Base-by-base conservation (phyloP, 1,140 invertebrate genomes). In the Procambarus clarkii region DNA sequence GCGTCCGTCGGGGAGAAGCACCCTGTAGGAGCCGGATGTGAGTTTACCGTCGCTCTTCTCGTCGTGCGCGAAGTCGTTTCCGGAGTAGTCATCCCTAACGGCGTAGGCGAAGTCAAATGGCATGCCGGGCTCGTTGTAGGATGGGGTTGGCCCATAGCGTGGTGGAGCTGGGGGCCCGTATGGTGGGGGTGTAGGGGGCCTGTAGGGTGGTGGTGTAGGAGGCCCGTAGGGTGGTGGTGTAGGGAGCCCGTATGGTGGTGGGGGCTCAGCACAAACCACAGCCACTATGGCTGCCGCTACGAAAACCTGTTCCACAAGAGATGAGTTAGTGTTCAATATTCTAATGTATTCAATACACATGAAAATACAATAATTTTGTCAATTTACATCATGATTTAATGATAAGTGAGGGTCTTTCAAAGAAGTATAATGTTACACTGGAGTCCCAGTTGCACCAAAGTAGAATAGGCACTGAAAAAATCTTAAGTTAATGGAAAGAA, bases 1-100 rank as follows among this genome's bases (percentile, higher is more conserved):
- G 60, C 97, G 95, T 50, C 97, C 97, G 94, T 97, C 97, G 2
- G 97, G 97, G 54, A 97, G 94, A n/a, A 96, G 95, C 58, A 97
- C 97, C 93, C 97, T 96, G 95, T 88, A 97, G 97, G 92, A 96
- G 95, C 77, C 97, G 97, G 93, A 96, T 96, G 13, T 97, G 96
- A 15, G 94, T 71, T 96, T 95, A 11, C 96, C 97, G 87, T 95
- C 95, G 76, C 95, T 95, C 34, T 34, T 34, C 34, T 34, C 34
- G 34, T 34, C 34, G 34, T 34, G 34, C 0, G 34, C 34, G 34
- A 34, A 34, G 34, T 34, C 34, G 34, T 0, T 34, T 0, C 34
- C 34, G 34, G 34, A 34, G 34, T 34, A 34, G 34, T 34, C 34
- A 34, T 34, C 34, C 34, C 34, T 34, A 34, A 34, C 34, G 1